Evolutionary conservation across 2,113 vertebrate genomes (phyloP), one percentile per base, ranked within the genome.

Genomic region (Anhinga anhinga): DNA sequence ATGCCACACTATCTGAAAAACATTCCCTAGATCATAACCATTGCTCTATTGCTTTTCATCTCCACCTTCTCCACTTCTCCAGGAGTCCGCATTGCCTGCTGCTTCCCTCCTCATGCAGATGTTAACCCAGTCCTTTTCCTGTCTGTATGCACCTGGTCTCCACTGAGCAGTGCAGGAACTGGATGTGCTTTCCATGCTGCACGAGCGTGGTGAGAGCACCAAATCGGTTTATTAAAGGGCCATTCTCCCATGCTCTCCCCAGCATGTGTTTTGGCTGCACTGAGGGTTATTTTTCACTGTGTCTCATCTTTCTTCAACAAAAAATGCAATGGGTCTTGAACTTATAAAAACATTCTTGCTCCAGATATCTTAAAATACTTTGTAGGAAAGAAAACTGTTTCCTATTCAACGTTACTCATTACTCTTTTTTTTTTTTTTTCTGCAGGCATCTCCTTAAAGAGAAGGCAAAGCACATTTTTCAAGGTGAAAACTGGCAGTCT

Each of bases 401-500:
- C 73, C 44, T 65, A 82, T 82, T 86, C 56, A 59, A n/a, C 13
- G 40, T 15, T 23, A 67, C 12, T 82, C 16, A 27, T 27, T 53
- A 29, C 5, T 53, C 22, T 49, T 30, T 40, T 38, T 44, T 30
- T 59, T 16, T 12, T 42, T 40, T 29, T 52, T 17, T 10, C 53
- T 69, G 49, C 76, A 84, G 16, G 13, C 19, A 70, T 34, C 40
- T 65, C 30, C 6, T 3, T 73, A 36, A 86, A 71, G 20, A 81
- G 47, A 88, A 91, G 61, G 30, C 30, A 74, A 79, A 76, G 15
- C n/a, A 77, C 29, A 72, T 38, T 90, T 67, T 86, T 72, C 56
- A 62, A 84, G 27, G 80, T 79, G 70, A 73, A 94, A 95, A 72
- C 34, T 76, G 32, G 53, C 73, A 73, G 61, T 65, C 53, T 47